Conservation (phyloP, 2,888 invertebrate species). For the Boloria euphrosyne region DNA sequence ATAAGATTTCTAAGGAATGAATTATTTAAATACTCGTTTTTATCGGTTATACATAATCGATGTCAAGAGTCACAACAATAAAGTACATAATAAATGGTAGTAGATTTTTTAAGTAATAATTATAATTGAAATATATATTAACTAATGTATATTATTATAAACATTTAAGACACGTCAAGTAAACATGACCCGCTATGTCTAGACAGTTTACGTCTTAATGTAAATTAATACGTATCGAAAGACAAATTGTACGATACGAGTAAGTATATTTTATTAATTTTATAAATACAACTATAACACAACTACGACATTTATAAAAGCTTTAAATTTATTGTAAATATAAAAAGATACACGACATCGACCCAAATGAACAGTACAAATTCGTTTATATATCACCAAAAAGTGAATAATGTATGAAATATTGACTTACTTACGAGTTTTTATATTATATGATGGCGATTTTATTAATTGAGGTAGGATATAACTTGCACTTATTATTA, state of each 20-base stretch:
- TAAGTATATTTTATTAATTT: neutral
- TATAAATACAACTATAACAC: neutral
- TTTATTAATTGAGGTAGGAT: constrained; percentile 32
- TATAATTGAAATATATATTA: too few species aligned
- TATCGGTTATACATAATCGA: neutral
- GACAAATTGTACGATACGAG: neutral
- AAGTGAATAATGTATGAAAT: neutral
- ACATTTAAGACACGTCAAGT: too few species aligned
- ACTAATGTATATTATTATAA: too few species aligned
- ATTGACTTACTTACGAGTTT: neutral
- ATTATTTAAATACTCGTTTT: neutral
- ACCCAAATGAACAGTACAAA: constrained; percentile 15
- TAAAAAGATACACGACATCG: constrained; percentile 4
- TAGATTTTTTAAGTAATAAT: neutral
- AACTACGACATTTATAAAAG: constrained; percentile 10
- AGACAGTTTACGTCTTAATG: neutral
- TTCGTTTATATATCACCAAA: too few species aligned
- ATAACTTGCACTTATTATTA: constrained; percentile 26
- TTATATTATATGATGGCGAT: constrained; percentile 4
- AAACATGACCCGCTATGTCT: too few species aligned
- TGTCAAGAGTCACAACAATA: constrained; percentile 10
- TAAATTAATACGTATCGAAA: neutral
- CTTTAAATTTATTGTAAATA: neutral
- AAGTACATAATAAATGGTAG: neutral
- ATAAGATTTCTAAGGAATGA: constrained; percentile 12